phyloP scores from a whole-genome alignment of 2,113 vertebrate genomes.

The Corythoichthys haematopterus region DNA sequence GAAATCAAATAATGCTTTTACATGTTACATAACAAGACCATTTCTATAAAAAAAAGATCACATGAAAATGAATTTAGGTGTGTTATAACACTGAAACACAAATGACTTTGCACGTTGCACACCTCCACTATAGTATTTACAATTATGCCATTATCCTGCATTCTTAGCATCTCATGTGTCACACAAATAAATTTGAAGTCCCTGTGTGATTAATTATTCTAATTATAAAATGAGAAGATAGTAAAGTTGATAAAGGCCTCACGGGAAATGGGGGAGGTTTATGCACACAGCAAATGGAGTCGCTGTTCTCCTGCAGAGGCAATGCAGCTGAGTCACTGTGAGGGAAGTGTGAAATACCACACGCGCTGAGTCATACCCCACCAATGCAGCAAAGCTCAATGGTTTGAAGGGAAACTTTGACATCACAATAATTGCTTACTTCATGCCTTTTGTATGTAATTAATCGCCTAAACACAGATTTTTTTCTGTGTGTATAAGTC shows the following conservation, averaged over 20 bases:
- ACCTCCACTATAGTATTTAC: not conserved
- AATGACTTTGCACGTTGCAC: not conserved
- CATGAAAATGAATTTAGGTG: not conserved
- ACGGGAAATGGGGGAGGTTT: not conserved
- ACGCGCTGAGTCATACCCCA: conserved; percentile 57
- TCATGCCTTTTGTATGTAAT: too few species aligned
- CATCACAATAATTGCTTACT: not conserved
- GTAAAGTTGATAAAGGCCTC: not conserved
- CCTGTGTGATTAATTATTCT: not conserved
- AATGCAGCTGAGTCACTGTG: conserved; percentile 51
- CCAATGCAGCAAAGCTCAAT: conserved; percentile 38
- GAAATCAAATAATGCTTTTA: not conserved
- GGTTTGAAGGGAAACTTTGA: conserved; percentile 5
- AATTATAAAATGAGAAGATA: not conserved
- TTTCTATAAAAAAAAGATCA: not conserved
- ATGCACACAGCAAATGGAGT: conserved; percentile 4
- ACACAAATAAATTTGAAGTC: not conserved
- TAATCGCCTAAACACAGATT: too few species aligned
- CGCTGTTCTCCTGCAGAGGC: conserved; percentile 39
- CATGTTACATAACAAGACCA: not conserved
- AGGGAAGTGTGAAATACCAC: conserved; percentile 36
- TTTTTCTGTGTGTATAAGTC: not conserved
- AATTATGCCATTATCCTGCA: not conserved
- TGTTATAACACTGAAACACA: not conserved
- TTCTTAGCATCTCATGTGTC: not conserved